phyloP scores from a whole-genome alignment of 2,113 vertebrate species.

The Nesospiza acunhae region DNA sequence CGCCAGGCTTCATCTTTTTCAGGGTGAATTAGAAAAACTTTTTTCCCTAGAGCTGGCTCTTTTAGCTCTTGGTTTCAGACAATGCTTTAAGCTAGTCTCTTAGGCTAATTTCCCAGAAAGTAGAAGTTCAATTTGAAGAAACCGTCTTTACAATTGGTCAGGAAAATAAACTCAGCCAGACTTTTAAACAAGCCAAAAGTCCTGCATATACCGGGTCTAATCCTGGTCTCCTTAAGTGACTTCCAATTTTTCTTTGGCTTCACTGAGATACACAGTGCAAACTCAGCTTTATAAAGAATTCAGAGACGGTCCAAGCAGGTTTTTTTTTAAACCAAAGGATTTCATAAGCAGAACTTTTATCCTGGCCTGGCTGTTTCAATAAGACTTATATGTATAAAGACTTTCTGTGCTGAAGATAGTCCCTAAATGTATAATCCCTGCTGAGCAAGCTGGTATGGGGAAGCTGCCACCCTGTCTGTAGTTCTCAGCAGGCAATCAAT shows the following conservation, averaged over 20 bases:
- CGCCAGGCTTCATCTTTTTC: not conserved
- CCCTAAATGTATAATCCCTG: slow-evolving; percentile 1
- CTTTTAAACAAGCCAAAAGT: not conserved
- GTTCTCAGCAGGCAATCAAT: not conserved
- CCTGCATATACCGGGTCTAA: not conserved
- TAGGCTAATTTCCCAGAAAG: not conserved
- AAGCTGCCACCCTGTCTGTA: not conserved
- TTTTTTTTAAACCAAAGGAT: not conserved
- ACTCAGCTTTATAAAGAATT: not conserved
- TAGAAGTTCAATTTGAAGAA: not conserved
- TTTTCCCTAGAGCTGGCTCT: not conserved
- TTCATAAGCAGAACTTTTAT: slow-evolving; percentile 37
- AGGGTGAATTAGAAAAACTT: not conserved
- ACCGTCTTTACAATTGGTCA: not conserved
- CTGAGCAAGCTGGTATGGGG: not conserved
- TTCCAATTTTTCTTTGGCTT: not conserved
- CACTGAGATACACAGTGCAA: not conserved
- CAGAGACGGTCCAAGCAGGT: not conserved
- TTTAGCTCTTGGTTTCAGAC: not conserved
- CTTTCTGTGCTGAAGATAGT: not conserved
- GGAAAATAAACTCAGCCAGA: not conserved
- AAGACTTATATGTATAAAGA: not conserved
- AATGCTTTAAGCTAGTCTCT: not conserved
- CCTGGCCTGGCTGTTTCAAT: not conserved
- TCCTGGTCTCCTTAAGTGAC: slow-evolving; percentile 12